These are phyloP conservation scores for Lydus trimaculatus DNA, from an alignment of 2,888 invertebrate species.

Conservation along the genomic window DNA sequence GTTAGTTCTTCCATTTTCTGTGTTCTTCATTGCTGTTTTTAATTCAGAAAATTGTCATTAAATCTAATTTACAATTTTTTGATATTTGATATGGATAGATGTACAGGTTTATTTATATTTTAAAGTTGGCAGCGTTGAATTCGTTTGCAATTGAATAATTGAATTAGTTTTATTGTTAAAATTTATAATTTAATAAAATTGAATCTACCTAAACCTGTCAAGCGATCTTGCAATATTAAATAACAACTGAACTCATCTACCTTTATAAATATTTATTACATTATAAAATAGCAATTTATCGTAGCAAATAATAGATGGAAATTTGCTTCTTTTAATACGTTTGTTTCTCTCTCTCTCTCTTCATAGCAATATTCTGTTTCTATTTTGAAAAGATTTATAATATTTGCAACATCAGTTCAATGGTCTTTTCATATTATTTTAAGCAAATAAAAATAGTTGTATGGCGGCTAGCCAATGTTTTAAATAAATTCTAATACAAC, in stretches of 20 bases:
- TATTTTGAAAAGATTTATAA: too few species aligned
- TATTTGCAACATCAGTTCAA: background rate
- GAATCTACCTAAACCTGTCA: background rate
- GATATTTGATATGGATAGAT: too few species aligned
- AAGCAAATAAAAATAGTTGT: background rate
- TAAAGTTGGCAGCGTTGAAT: too few species aligned
- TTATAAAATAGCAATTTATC: background rate
- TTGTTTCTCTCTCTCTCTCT: too few species aligned
- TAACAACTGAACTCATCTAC: background rate
- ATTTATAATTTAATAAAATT: background rate
- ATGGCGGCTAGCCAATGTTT: background rate
- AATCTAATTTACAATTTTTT: too few species aligned
- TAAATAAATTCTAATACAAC: background rate
- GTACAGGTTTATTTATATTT: too few species aligned
- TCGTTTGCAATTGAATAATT: too few species aligned
- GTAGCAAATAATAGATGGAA: too few species aligned
- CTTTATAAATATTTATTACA: background rate
- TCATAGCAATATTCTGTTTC: too few species aligned
- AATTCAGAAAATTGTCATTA: background rate
- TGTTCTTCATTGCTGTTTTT: background rate
- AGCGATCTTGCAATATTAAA: background rate
- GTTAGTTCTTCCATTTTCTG: background rate
- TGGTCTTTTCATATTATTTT: constrained; percentile 5
- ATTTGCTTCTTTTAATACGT: background rate
- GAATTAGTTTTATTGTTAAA: background rate